A percentile compares a stretch with the other conserved stretches of the same genome.
These are phyloP conservation scores for Callospermophilus lateralis DNA, from an alignment of 2,113 vertebrate species.

Conservation along the genomic window DNA sequence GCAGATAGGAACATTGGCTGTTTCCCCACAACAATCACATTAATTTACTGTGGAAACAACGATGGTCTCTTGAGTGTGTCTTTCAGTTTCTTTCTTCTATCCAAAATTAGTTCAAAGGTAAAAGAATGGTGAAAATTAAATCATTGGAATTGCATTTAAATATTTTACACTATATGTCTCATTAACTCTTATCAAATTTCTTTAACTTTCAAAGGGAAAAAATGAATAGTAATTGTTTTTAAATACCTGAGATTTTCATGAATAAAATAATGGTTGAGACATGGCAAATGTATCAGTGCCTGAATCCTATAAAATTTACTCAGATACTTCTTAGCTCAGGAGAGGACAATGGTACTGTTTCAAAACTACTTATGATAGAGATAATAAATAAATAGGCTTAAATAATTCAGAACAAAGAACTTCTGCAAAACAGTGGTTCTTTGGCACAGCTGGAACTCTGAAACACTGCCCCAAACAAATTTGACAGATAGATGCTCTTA, in stretches of 20 bases:
- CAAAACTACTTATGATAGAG: neutral
- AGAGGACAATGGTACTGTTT: neutral
- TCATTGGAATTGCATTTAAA: neutral
- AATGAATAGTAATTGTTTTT: neutral
- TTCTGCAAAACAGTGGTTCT: neutral
- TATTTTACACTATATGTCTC: neutral
- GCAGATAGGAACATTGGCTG: neutral
- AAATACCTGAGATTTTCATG: conserved; percentile 20
- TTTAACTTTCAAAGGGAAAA: conserved; percentile 13
- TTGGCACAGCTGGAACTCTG: neutral
- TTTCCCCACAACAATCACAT: neutral
- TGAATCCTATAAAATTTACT: conserved; percentile 8
- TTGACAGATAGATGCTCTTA: neutral
- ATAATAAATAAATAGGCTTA: neutral
- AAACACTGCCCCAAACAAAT: neutral
- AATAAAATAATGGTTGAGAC: neutral
- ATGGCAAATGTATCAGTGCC: neutral
- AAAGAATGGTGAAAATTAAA: neutral
- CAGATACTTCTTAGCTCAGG: neutral
- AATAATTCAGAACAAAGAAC: neutral
- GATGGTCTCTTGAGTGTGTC: neutral
- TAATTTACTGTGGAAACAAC: neutral
- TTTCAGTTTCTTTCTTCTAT: neutral
- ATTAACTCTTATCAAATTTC: neutral
- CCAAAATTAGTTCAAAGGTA: conserved; percentile 14